Percentiles rank a stretch among this genome's conserved stretches.
Conservation (phyloP, 2,888 invertebrate species). For the Ceriagrion tenellum region DNA sequence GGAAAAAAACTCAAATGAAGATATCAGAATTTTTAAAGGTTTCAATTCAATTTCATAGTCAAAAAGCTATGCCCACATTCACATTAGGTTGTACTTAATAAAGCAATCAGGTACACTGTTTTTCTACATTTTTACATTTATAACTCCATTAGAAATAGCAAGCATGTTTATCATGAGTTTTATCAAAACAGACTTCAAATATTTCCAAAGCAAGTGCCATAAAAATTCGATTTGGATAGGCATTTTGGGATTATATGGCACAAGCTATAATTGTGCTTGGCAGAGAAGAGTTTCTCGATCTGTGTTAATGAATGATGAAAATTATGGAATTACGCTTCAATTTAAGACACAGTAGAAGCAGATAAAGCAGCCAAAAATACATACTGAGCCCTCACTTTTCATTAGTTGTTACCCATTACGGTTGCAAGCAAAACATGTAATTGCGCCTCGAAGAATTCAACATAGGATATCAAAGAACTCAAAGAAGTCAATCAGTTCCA, state of each 20-base stretch:
- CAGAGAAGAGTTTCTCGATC: not conserved
- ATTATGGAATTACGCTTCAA: not conserved
- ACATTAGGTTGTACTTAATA: not conserved
- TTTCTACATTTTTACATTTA: not conserved
- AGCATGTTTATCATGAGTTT: not conserved
- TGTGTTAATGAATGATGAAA: not conserved
- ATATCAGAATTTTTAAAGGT: not conserved
- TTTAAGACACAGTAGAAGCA: not conserved
- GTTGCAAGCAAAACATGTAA: not conserved
- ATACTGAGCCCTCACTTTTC: not conserved
- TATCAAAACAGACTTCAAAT: not conserved
- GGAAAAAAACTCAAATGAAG: not conserved
- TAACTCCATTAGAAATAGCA: not conserved
- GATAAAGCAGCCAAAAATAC: not conserved
- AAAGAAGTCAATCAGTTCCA: not conserved
- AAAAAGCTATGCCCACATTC: conserved; percentile 14
- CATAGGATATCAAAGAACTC: not conserved
- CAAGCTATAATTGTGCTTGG: not conserved
- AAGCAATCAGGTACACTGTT: not conserved
- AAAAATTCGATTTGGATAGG: not conserved
- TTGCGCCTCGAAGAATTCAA: not conserved
- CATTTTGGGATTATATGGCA: not conserved
- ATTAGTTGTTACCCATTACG: not conserved
- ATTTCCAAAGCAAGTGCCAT: conserved; percentile 10
- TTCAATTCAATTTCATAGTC: not conserved